phyloP scores from a whole-genome alignment of 2,113 vertebrate species.

The Neolamprologus fasciatus region DNA sequence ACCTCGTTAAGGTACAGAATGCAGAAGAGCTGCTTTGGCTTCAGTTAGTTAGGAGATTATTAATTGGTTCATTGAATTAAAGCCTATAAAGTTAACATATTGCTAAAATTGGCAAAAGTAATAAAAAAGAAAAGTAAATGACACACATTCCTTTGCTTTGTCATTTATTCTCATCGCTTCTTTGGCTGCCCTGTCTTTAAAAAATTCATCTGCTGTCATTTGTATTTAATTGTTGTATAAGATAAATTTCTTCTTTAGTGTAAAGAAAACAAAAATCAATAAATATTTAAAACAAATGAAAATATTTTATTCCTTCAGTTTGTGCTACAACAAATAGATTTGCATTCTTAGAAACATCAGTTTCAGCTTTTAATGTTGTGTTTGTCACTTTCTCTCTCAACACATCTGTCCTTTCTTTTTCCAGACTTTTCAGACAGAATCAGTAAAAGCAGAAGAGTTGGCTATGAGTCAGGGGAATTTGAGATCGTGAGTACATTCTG shows the following conservation, averaged over 20 bases:
- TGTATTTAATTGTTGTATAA: background rate
- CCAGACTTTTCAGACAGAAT: slow-evolving; percentile 94
- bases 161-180: background rate
- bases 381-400: background rate
- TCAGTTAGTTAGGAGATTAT: background rate
- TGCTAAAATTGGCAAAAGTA: background rate
- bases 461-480: slow-evolving; percentile 90
- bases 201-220: accelerated
- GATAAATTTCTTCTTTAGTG: background rate
- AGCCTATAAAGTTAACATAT: background rate
- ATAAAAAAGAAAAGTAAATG: background rate
- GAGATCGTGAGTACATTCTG: slow-evolving; percentile 81
- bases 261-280: background rate
- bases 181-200: background rate
- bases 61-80: background rate
- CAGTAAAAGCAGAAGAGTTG: slow-evolving; percentile 81
- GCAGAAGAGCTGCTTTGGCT: background rate
- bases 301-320: background rate
- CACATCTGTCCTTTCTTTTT: background rate
- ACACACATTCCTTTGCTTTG: background rate
- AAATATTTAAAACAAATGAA: accelerated
- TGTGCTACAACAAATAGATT: background rate
- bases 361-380: background rate
- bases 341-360: background rate
- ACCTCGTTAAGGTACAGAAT: accelerated